A percentile compares a stretch with the other conserved stretches of the same genome.
Conservation (phyloP, 2,113 vertebrate species). For the Microcebus murinus region DNA sequence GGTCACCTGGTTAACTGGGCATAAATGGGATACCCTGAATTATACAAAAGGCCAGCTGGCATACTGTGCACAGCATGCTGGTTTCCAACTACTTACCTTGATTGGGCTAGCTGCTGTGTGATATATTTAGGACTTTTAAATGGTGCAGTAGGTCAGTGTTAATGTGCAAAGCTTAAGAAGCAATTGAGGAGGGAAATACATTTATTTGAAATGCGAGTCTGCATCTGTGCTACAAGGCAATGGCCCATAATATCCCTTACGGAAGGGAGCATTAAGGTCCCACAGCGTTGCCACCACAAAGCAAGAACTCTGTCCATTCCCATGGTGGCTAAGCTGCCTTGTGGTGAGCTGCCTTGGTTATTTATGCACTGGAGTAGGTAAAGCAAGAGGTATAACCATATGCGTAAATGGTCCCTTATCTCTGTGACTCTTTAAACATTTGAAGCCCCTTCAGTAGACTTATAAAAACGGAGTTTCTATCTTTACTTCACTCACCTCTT, state of each 20-base stretch:
- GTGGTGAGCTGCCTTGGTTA: neutral
- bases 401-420: neutral
- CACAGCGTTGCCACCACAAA: neutral
- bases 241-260: neutral
- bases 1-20: neutral
- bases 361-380: neutral
- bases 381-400: neutral
- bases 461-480: neutral
- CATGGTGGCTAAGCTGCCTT: neutral
- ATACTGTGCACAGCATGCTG: neutral
- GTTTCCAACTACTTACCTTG: neutral
- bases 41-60: neutral
- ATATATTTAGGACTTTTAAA: constrained; percentile 37
- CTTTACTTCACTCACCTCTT: neutral
- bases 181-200: neutral
- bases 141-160: neutral
- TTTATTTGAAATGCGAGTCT: constrained; percentile 6
- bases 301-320: neutral
- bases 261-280: too few species aligned
- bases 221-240: neutral
- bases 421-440: neutral
- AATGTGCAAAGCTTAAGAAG: neutral
- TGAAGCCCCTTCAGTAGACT: neutral
- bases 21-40: neutral
- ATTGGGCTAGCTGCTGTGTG: neutral